Conservation (phyloP, 2,797 vertebrate species). For the Pygocentrus nattereri region DNA sequence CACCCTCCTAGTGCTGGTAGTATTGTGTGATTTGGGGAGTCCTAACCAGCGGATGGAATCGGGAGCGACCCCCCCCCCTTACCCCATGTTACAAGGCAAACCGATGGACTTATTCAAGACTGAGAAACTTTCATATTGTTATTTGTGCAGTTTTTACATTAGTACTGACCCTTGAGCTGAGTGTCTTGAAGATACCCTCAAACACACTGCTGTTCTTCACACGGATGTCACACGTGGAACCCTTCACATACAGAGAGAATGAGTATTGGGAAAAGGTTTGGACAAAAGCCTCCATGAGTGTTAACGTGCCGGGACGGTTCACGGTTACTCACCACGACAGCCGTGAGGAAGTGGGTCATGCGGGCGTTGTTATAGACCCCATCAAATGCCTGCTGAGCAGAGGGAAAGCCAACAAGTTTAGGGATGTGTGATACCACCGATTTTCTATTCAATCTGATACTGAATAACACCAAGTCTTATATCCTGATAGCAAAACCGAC, state of each 20-base stretch:
- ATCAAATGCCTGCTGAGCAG: slow-evolving; percentile 83
- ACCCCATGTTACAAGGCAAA: too few relatives aligned
- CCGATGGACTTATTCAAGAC: too few relatives aligned
- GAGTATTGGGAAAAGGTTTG: not conserved
- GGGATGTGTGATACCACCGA: too few relatives aligned
- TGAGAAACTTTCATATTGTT: too few relatives aligned
- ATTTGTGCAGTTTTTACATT: not conserved
- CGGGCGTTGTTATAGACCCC: slow-evolving; percentile 93
- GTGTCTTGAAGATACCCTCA: slow-evolving; percentile 91
- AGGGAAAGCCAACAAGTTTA: not conserved
- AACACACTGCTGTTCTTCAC: slow-evolving; percentile 89
- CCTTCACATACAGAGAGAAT: slow-evolving; percentile 70
- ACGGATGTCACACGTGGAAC: slow-evolving; percentile 90
- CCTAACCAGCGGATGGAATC: too few relatives aligned
- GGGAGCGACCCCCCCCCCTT: too few relatives aligned
- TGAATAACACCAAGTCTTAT: too few relatives aligned
- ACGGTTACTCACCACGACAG: slow-evolving; percentile 87
- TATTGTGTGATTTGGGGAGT: too few relatives aligned
- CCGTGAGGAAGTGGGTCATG: slow-evolving; percentile 94
- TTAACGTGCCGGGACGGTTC: not conserved
- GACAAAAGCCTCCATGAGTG: not conserved
- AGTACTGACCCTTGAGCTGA: slow-evolving; percentile 87
- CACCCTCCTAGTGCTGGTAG: too few relatives aligned
- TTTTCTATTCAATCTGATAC: too few relatives aligned
- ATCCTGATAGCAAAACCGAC: too few relatives aligned